These are phyloP conservation scores for Anguilla pacifica DNA, from an alignment of 2,797 vertebrate genomes.

Conservation along the genomic window DNA sequence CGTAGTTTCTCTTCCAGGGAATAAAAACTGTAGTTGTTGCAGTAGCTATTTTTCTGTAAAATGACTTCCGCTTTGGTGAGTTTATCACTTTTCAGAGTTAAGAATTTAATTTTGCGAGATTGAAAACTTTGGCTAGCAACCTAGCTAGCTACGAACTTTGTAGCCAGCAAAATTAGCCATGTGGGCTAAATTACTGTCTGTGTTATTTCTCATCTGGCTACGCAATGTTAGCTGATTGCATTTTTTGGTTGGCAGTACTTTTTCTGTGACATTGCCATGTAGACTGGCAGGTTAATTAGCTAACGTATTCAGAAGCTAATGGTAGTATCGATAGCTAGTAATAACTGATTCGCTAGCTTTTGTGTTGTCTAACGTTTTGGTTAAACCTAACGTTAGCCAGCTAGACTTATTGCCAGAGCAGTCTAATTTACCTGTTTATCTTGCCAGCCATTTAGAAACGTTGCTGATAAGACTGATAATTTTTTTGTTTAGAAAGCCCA, in stretches of 20 bases:
- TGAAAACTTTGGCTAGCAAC: not conserved
- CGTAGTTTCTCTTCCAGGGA: not conserved
- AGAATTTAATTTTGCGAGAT: not conserved
- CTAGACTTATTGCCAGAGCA: not conserved
- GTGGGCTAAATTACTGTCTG: too few relatives aligned
- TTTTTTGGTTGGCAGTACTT: not conserved
- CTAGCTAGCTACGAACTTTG: not conserved
- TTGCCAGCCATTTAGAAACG: not conserved
- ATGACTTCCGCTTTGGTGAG: conserved; percentile 69
- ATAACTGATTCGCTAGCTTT: not conserved
- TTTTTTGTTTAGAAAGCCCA: not conserved
- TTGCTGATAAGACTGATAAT: not conserved
- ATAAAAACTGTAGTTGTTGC: not conserved
- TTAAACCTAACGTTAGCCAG: not conserved
- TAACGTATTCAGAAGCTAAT: not conserved
- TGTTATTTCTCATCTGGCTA: not conserved
- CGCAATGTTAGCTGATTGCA: not conserved
- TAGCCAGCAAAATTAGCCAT: not conserved
- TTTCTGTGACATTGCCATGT: not conserved
- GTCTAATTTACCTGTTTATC: not conserved
- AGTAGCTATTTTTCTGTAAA: conserved; percentile 27
- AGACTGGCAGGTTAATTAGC: not conserved
- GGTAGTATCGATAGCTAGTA: not conserved
- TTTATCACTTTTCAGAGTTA: not conserved
- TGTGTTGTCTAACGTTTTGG: too few relatives aligned